Base-by-base conservation (phyloP, 2,888 invertebrate species). In the Caenorhabditis sp. region DNA sequence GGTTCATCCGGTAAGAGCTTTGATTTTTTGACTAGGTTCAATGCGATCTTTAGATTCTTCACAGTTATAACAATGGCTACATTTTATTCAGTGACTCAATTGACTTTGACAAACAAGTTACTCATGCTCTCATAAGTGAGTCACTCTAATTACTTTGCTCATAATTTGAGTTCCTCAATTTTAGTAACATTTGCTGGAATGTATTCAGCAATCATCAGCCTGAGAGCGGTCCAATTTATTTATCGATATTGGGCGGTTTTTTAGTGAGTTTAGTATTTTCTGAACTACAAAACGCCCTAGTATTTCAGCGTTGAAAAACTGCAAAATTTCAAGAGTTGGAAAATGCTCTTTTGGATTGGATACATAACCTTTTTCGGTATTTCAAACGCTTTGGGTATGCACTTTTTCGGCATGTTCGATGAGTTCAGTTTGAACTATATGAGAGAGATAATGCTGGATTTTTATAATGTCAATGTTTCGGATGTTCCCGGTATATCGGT, bases 31-130 rank as follows among this genome's bases (percentile, higher is more conserved):
- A 58, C 14, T 1, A 58, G 23, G 37, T 21, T 14, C 27, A n/a
- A 59, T 12, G 24, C 10, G 19, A 43, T 49, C 23, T 24, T 26
- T 49, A 37, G 21, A 23, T 23, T 58, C 58, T 49, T 1, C 62
- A 62, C 43, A 36, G 23, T 24, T 62, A 55, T 43, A 62, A 62
- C 55, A 24, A 53, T 24, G 62, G 62, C 23, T 62, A 43, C 43
- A 55, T 55, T 23, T 55, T 43, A n/a, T 62, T 62, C 55, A 55
- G 26, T 17, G 1, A 54, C 43, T 23, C 37, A 37, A 3, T 14
- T 43, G 6, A 54, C 3, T 51, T 49, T 19, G 19, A 31, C 0
- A 53, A 31, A 14, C 24, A 62, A 36, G 26, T 49, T 8, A 8
- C 53, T 14, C 26, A n/a, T 12, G 19, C 50, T 19, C 31, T 61